Conservation (phyloP, 2,113 vertebrate genomes). For the Hystrix brachyura region DNA sequence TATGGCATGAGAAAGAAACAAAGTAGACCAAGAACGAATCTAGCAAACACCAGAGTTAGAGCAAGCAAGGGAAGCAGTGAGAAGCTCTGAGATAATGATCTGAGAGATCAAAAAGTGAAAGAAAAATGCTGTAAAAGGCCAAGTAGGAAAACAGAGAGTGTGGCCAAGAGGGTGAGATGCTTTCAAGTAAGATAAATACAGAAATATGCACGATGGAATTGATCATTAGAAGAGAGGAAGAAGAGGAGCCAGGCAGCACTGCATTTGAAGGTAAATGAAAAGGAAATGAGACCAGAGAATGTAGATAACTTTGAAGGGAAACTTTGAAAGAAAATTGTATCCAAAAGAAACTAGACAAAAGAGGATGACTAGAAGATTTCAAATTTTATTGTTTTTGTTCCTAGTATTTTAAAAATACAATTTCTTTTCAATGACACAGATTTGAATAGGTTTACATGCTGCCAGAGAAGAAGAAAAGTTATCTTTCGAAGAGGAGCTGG, state of each 20-base stretch:
- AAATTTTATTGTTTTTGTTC: background rate
- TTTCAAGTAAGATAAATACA: background rate
- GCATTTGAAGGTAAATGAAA: background rate
- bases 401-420: background rate
- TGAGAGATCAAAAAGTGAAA: background rate
- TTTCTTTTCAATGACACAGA: background rate
- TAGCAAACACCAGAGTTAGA: background rate
- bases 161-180: background rate
- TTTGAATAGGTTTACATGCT: background rate
- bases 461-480: background rate
- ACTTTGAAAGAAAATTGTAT: background rate
- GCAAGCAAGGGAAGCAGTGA: background rate
- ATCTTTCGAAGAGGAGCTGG: constrained; percentile 4
- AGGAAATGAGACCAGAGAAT: background rate
- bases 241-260: background rate
- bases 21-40: background rate
- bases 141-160: background rate
- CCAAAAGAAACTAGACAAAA: background rate
- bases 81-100: background rate
- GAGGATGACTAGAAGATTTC: background rate
- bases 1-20: background rate
- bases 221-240: background rate
- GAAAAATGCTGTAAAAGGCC: background rate
- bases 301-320: background rate
- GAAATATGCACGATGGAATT: background rate